Evolutionary conservation across 2,888 invertebrate species (phyloP), one percentile per base, ranked within the genome.

Genomic region (Syritta pipiens): DNA sequence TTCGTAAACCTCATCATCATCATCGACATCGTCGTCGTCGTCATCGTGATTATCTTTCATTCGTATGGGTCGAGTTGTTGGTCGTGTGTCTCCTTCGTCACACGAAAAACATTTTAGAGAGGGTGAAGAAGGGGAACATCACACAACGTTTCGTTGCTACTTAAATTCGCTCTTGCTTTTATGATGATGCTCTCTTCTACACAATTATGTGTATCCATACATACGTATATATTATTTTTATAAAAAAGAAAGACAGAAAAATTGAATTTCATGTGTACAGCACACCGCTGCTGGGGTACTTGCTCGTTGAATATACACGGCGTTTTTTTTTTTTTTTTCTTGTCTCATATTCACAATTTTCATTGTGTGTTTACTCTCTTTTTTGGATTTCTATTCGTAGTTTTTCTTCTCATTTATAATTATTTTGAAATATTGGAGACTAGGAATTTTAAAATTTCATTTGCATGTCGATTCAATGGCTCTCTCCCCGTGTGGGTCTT

Each of bases 1-100:
- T 87, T 88, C 83, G 59, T 59, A 69, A 63, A 37, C 65, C 59
- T 65, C 60, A 63, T 57, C 62, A 69, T 86, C 86, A 85, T 86
- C 85, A 85, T 65, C 55, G 26, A 30, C 59, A n/a, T 49, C 19
- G 37, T n/a, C 5, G 22, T 35, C 19, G 26, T 42, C 28, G 14
- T 37, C 37, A 17, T 37, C 3, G 37, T 37, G 37, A n/a, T n/a
- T n/a, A n/a, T 37, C 17, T 32, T 26, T 49, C 17, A 4, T 40
- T 10, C 44, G 22, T 55, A 40, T 35, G 40, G 40, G 37, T 40
- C 65, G 59, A 51, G 49, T 75, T n/a, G n/a, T n/a, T n/a, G n/a
- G n/a, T n/a, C n/a, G 55, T 57, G 30, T 30, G 20, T 20, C 60
- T 46, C 32, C 32, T 77, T 69, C 63, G 30, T 55, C 60, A 12